Evolutionary conservation across 2,888 invertebrate species (phyloP).

Genomic region (Netelia inedita): DNA sequence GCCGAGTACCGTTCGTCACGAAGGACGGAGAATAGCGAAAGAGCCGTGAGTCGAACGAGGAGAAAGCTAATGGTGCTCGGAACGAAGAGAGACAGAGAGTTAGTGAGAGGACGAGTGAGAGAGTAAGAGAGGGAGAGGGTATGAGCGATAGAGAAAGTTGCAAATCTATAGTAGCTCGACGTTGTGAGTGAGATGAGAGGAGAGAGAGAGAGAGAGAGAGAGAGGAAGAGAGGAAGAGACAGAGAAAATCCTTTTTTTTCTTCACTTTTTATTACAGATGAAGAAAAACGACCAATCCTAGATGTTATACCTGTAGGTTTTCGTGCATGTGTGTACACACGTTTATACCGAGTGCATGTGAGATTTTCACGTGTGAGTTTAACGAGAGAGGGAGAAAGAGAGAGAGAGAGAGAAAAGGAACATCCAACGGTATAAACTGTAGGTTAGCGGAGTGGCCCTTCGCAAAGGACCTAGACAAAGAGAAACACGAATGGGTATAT

Average conservation of each 20-base stretch:
- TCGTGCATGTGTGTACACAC: background rate
- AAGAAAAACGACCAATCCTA: constrained; percentile 45
- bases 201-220: background rate
- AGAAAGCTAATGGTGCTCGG: constrained; percentile 13
- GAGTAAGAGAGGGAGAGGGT: background rate
- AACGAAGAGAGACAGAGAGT: constrained; percentile 7
- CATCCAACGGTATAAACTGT: constrained; percentile 52
- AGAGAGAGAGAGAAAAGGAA: constrained; percentile 21
- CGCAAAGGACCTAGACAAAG: constrained; percentile 35
- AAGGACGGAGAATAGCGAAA: constrained; percentile 39
- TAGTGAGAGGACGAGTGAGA: background rate
- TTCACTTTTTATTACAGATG: constrained; percentile 17
- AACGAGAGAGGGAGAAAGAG: background rate
- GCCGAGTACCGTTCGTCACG: constrained; percentile 45
- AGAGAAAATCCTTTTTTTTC: constrained; percentile 33
- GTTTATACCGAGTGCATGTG: background rate
- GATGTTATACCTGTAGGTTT: constrained; percentile 29
- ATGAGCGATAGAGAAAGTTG: constrained; percentile 36
- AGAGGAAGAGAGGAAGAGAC: background rate
- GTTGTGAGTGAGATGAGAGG: constrained; percentile 9
- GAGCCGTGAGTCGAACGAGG: constrained; percentile 40
- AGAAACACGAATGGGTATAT: background rate
- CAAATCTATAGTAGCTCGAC: constrained; percentile 19
- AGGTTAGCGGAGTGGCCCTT: constrained; percentile 59
- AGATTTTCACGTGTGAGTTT: constrained; percentile 9